Percentiles rank a stretch among this genome's conserved stretches.
phyloP scores from a whole-genome alignment of 2,113 vertebrate species.

The Thryonomys swinderianus region DNA sequence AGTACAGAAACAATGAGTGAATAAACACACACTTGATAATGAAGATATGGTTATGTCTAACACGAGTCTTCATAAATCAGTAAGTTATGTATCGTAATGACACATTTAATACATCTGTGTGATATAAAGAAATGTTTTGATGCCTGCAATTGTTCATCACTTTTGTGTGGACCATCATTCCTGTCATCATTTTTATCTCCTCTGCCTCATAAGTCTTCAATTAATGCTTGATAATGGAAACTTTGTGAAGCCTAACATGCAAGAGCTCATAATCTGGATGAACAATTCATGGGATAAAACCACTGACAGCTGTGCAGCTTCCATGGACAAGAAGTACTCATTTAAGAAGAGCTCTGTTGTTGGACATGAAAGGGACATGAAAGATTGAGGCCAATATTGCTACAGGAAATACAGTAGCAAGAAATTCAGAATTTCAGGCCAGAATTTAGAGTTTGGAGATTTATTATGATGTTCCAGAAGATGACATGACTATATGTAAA shows the following conservation, averaged over 20 bases:
- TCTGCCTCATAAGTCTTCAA: neutral
- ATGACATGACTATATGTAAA: neutral
- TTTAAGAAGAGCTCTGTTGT: neutral
- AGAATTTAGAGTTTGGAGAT: neutral
- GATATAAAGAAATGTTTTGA: neutral
- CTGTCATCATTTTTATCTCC: neutral
- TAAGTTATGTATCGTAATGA: neutral
- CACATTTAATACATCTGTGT: neutral
- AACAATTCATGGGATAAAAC: neutral
- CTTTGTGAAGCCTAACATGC: neutral
- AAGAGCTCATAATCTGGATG: neutral
- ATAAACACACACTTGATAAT: neutral
- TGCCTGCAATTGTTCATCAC: neutral
- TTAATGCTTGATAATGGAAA: neutral
- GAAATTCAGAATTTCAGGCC: neutral
- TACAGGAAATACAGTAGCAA: neutral
- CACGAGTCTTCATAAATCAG: neutral
- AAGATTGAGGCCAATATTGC: neutral
- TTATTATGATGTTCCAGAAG: neutral
- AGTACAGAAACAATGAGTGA: neutral
- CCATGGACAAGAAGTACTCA: neutral
- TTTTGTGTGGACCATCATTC: neutral
- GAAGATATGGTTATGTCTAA: neutral
- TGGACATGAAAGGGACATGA: neutral
- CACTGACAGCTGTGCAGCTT: neutral